Conservation (phyloP, 2,113 vertebrate species). For the Hiodon tergisus region DNA sequence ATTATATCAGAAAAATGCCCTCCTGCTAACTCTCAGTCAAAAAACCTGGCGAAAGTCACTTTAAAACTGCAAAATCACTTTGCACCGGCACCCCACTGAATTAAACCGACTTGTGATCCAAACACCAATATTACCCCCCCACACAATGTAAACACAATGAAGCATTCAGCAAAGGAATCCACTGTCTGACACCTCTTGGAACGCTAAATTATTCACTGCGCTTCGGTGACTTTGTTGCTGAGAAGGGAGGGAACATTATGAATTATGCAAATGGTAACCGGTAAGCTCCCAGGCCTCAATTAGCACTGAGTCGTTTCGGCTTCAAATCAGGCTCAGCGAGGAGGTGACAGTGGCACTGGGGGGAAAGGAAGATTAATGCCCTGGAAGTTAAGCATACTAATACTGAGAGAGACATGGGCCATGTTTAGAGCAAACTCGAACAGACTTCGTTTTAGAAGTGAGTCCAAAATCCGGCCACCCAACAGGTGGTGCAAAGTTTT, state of each 20-base stretch:
- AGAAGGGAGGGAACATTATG: constrained; percentile 36
- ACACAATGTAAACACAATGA: constrained; percentile 34
- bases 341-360: constrained; percentile 1
- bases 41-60: too few relatives aligned
- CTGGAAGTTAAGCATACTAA: constrained; percentile 47
- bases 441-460: neutral
- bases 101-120: constrained; percentile 6
- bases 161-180: constrained; percentile 46
- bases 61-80: too few relatives aligned
- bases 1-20: too few relatives aligned
- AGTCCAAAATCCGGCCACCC: neutral
- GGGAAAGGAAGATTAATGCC: constrained; percentile 17
- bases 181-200: constrained; percentile 36
- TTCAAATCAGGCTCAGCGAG: neutral
- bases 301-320: constrained; percentile 27
- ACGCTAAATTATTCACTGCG: constrained; percentile 50
- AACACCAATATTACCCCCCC: constrained; percentile 54
- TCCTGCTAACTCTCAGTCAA: too few relatives aligned
- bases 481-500: neutral
- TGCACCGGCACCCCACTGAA: too few relatives aligned
- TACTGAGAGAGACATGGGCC: constrained; percentile 23
- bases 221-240: constrained; percentile 40
- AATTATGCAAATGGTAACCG: constrained; percentile 53
- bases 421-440: neutral
- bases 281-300: constrained; percentile 49